phyloP scores from a whole-genome alignment of 2,888 invertebrate genomes.

The Achlya flavicornis region DNA sequence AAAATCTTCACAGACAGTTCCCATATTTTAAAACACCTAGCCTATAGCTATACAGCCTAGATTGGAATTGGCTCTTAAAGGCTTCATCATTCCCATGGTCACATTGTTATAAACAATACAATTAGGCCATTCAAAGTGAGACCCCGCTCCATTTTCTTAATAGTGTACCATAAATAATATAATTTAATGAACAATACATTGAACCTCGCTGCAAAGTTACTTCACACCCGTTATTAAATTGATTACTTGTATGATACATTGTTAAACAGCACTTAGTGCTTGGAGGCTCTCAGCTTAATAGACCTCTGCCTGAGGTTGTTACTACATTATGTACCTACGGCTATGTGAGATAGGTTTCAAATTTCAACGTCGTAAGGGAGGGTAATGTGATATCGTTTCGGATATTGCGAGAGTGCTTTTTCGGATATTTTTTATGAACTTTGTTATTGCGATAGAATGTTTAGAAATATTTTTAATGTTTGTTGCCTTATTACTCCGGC shows the following conservation, averaged over 20 bases:
- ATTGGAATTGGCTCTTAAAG: too few species aligned
- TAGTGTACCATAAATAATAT: neutral
- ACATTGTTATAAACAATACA: neutral
- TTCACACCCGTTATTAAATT: slow-evolving; percentile 1
- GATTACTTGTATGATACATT: slow-evolving; percentile 2
- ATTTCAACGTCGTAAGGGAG: neutral
- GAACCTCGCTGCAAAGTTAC: neutral
- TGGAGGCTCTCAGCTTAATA: neutral
- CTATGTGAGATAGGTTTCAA: neutral
- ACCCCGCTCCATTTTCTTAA: neutral
- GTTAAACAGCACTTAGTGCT: neutral
- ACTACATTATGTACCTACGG: neutral
- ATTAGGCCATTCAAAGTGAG: neutral
- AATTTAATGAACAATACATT: neutral
- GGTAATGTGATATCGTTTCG: neutral
- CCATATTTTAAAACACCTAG: too few species aligned
- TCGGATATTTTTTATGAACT: neutral
- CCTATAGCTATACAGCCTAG: too few species aligned
- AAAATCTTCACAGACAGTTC: too few species aligned
- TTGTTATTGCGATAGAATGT: too few species aligned
- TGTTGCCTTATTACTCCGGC: too few species aligned
- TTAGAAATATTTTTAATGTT: too few species aligned
- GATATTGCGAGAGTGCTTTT: neutral
- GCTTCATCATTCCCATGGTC: too few species aligned
- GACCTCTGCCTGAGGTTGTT: neutral